These are phyloP conservation scores for Cerastis leucographa DNA, from an alignment of 2,888 invertebrate species.

Conservation along the genomic window DNA sequence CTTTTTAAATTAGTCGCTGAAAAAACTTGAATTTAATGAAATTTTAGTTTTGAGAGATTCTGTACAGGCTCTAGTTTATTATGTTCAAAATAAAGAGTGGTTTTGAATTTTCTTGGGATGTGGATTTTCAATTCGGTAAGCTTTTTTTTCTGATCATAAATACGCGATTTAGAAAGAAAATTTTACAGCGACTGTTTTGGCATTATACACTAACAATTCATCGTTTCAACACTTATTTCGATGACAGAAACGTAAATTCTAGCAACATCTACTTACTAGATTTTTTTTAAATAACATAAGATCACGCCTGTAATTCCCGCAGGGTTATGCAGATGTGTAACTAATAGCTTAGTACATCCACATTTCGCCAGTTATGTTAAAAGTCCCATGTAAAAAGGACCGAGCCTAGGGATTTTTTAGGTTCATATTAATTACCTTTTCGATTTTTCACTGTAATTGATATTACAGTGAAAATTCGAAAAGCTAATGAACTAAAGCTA, in stretches of 20 bases:
- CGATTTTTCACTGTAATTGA: too few relatives aligned
- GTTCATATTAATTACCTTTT: too few relatives aligned
- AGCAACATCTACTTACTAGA: background rate
- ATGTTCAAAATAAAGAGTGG: background rate
- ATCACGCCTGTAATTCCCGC: too few relatives aligned
- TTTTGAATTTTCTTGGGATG: background rate
- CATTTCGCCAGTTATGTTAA: too few relatives aligned
- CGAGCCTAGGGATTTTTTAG: background rate
- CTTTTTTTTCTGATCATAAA: background rate
- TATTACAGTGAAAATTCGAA: too few relatives aligned
- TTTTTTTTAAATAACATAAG: too few relatives aligned
- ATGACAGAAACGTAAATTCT: background rate
- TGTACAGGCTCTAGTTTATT: background rate
- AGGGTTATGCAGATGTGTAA: too few relatives aligned
- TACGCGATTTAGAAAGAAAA: background rate
- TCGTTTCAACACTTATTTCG: background rate
- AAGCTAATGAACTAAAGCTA: too few relatives aligned
- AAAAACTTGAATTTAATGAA: too few relatives aligned
- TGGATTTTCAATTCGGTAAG: background rate
- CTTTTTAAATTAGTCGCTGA: conserved; percentile 1
- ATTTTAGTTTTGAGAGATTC: background rate
- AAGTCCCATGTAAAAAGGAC: too few relatives aligned
- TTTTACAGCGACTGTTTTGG: too few relatives aligned
- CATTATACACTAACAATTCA: background rate
- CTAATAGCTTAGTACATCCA: too few relatives aligned